Evolutionary conservation across 2,113 vertebrate species (phyloP), one percentile per base, ranked within the genome.

Genomic region (Machaerirhynchus nigripectus): DNA sequence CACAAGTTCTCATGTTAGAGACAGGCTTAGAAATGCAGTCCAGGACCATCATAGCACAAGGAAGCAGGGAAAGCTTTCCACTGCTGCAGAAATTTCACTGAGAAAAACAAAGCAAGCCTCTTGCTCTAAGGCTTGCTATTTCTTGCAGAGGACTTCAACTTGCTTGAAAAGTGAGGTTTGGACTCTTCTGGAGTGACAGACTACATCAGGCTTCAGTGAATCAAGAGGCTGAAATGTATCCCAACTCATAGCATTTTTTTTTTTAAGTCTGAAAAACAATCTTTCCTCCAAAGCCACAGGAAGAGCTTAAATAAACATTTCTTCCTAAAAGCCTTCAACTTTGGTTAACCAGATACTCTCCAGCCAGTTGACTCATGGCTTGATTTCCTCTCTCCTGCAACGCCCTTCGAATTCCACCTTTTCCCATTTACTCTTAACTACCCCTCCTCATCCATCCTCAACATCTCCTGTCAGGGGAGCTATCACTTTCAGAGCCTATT

Each of bases 241-340:
- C 69, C 67, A 94, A 87, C 56, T 92, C 82, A 94, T 28, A 84
- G 77, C 64, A 42, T 49, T 63, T 56, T 84, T 93, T 77, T 0
- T 84, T 93, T 77, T 0, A 57, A 79, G 75, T 65, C 67, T 82
- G 85, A 93, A 94, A 96, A 95, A 78, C 70, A 93, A 84, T 89
- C 91, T 93, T 92, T 80, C 94, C 78, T 95, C 82, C 79, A 92
- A 95, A 95, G 88, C 76, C 15, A 2, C 70, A 91, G 96, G 84
- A 95, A 96, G 93, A 96, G 88, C 87, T 97, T 96, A 96, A 96
- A 94, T 89, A 96, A 94, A 94, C 95, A 93, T 90, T 78, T 95
- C 79, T 96, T 94, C 73, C 73, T 93, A 88, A 90, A 95, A 96
- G 80, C 82, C 69, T 96, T 93, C 95, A 90, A 87, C 90, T 94